Evolutionary conservation across 2,888 invertebrate genomes (phyloP), one percentile per base, ranked within the genome.

Genomic region (Idaea straminata): DNA sequence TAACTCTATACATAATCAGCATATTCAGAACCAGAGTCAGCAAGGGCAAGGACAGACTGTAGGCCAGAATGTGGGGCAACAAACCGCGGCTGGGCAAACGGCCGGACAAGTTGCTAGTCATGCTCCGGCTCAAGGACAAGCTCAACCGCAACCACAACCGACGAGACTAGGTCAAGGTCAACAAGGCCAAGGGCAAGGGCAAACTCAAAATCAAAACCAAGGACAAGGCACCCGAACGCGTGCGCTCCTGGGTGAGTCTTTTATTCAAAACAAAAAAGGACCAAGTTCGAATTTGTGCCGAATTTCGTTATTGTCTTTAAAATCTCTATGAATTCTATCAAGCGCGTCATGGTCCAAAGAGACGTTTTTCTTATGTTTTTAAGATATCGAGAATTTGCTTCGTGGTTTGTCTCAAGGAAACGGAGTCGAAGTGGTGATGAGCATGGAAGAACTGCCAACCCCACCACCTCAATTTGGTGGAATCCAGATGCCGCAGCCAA

Each of bases 371-470:
- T 47, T 73, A 36, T 63, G 60, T 64, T 61, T 62, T 77, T 65
- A 77, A 86, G 88, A 87, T 74, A 80, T 88, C 68, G 86, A 87
- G 72, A 86, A 84, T 76, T 67, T 87, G 62, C 79, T 89, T 67
- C 82, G 85, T 65, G 80, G 82, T 25, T 70, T 87, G 73, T 80
- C 80, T 65, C 85, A 83, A 66, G 71, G 75, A 10, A 80, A 83
- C 35, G 84, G 83, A 5, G 83, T 88, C 4, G 89, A 88, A 69
- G 85, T 89, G 3, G 83, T 89, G 57, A 87, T 88, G 86, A 87
- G 85, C 63, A 85, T 88, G 87, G 89, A 88, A 64, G 87, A 88
- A 68, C 77, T 87, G n/a, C 78, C 83, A 6, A 78, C 77, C 13
- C 76, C 70, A 1, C 74, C 72, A 5, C 6, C 47, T 13, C 38